Conservation (phyloP, 2,888 invertebrate genomes). For the Parnassius smintheus region DNA sequence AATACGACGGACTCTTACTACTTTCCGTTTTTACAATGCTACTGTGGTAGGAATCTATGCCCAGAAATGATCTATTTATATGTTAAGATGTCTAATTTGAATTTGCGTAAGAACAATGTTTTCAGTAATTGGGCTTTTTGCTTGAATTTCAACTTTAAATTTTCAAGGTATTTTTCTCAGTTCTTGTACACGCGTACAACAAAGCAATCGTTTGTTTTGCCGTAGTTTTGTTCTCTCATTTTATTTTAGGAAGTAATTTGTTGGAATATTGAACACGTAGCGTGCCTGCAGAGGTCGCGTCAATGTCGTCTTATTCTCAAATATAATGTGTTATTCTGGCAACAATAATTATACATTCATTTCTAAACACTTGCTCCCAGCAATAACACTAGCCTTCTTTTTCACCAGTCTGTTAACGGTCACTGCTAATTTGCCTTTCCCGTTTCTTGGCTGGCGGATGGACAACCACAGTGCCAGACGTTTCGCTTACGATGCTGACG, state of each 20-base stretch:
- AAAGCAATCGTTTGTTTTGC: slow-evolving; percentile 52
- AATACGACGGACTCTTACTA: too few species aligned
- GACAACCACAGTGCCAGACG: too few species aligned
- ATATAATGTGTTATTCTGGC: slow-evolving; percentile 44
- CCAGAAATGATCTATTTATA: too few species aligned
- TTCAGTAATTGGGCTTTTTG: slow-evolving; percentile 17
- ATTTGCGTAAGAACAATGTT: neutral
- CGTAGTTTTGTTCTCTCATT: slow-evolving; percentile 46
- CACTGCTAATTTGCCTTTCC: too few species aligned
- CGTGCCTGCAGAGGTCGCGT: slow-evolving; percentile 58
- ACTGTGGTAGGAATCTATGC: too few species aligned
- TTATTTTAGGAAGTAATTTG: slow-evolving; percentile 72
- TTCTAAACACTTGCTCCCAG: slow-evolving; percentile 10
- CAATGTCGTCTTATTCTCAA: slow-evolving; percentile 59
- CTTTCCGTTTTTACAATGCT: too few species aligned
- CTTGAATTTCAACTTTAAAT: slow-evolving; percentile 8
- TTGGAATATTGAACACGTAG: slow-evolving; percentile 69
- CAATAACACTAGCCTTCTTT: neutral
- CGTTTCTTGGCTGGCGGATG: too few species aligned
- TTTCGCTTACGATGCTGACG: too few species aligned
- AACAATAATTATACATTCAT: slow-evolving; percentile 41
- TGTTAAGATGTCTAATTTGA: too few species aligned
- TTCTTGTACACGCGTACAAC: slow-evolving; percentile 31
- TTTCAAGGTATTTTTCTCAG: slow-evolving; percentile 30
- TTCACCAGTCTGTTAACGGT: too few species aligned